Evolutionary conservation across 1,140 invertebrate species (phyloP).

Genomic region (Drosophila auraria): DNA sequence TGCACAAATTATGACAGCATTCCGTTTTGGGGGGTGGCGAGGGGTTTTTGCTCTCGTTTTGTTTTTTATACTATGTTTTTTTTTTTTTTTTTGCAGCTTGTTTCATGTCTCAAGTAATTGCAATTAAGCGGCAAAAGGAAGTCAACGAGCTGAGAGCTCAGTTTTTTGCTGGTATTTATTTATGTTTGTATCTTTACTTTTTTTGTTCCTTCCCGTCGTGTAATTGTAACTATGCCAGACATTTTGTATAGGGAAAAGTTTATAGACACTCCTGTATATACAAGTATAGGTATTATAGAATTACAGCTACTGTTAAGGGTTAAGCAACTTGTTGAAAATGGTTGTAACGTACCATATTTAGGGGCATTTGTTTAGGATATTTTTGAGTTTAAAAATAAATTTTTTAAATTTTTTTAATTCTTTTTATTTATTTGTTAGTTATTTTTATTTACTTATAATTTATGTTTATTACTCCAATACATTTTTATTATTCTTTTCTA

Average conservation of each 20-base stretch:
- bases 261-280: constrained; percentile 4
- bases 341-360: too few species aligned
- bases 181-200: constrained; percentile 9
- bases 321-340: not conserved
- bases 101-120: constrained; percentile 72
- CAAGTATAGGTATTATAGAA: not conserved
- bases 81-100: constrained; percentile 28
- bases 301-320: not conserved
- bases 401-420: too few species aligned
- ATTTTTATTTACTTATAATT: too few species aligned
- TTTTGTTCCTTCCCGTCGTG: not conserved
- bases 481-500: too few species aligned
- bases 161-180: constrained; percentile 24
- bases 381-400: too few species aligned
- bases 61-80: constrained; percentile 14
- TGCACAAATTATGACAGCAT: constrained; percentile 69
- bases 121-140: constrained; percentile 74
- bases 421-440: too few species aligned
- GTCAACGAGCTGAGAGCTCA: constrained; percentile 46
- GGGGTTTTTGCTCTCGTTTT: constrained; percentile 8
- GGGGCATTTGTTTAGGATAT: too few species aligned
- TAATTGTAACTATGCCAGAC: constrained; percentile 27
- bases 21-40: not conserved
- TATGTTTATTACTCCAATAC: too few species aligned
- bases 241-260: constrained; percentile 5